Conservation (phyloP, 2,888 invertebrate genomes). For the Salpingus planirostris region DNA sequence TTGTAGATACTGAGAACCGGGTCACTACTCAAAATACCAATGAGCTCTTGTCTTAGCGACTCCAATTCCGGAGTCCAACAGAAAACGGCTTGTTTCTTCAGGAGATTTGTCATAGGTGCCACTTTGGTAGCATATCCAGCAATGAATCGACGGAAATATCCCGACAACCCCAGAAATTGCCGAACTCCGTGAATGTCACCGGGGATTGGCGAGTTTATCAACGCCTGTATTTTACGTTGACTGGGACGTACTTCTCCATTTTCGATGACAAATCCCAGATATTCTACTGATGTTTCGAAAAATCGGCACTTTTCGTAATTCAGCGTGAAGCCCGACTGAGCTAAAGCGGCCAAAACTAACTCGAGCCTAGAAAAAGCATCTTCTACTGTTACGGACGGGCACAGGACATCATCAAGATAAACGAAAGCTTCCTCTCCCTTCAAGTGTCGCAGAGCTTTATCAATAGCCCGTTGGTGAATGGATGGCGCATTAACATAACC, state of each 20-base stretch:
- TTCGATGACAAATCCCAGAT: background rate
- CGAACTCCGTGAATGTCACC: background rate
- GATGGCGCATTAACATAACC: constrained; percentile 2
- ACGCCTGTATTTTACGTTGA: background rate
- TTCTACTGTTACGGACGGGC: constrained; percentile 1
- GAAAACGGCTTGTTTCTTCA: too few relatives aligned
- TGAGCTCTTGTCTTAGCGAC: too few relatives aligned
- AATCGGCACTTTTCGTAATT: background rate
- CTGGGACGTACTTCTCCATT: background rate
- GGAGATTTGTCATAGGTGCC: too few relatives aligned
- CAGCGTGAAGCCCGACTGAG: background rate
- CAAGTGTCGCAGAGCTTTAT: too few relatives aligned
- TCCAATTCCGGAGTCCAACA: too few relatives aligned
- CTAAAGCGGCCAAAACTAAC: constrained; percentile 3
- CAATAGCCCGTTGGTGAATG: constrained; percentile 3
- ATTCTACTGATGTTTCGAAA: too few relatives aligned
- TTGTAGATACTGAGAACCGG: constrained; percentile 5
- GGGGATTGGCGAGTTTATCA: background rate
- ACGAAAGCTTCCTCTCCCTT: constrained; percentile 2
- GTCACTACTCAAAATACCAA: background rate
- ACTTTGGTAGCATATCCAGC: background rate
- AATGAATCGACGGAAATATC: background rate
- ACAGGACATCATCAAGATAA: constrained; percentile 4
- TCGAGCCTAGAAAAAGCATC: constrained; percentile 1
- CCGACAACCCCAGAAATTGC: too few relatives aligned